Conservation (phyloP, 1,140 invertebrate species). For the Scaptomyza montana region DNA sequence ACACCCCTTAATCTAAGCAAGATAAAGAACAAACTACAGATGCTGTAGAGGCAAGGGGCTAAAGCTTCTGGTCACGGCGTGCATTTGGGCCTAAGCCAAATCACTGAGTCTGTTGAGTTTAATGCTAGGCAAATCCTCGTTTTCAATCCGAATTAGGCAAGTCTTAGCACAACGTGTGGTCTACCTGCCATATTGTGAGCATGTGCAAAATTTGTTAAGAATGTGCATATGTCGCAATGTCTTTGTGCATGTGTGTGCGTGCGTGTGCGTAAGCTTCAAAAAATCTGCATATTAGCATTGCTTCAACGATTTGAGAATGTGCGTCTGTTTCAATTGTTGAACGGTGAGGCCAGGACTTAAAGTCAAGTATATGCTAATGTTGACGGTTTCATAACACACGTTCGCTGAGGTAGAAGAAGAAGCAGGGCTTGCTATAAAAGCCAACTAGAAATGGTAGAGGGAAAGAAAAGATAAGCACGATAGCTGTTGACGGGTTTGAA, state of each 20-base stretch:
- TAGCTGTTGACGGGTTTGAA: background rate
- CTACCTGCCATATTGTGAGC: background rate
- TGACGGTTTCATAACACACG: background rate
- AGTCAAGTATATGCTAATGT: constrained; percentile 1
- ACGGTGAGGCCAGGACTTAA: background rate
- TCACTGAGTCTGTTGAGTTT: constrained; percentile 18
- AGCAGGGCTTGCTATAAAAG: constrained; percentile 1
- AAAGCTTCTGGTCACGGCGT: constrained; percentile 1
- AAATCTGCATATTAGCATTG: constrained; percentile 19
- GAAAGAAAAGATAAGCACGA: constrained; percentile 6
- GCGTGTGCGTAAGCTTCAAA: constrained; percentile 7
- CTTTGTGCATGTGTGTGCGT: background rate
- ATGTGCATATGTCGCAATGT: constrained; percentile 28
- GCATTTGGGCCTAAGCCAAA: constrained; percentile 13
- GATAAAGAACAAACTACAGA: background rate
- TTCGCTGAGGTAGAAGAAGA: constrained; percentile 2
- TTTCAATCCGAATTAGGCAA: constrained; percentile 45
- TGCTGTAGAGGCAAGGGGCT: background rate
- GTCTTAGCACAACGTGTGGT: constrained; percentile 21
- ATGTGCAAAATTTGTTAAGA: constrained; percentile 19
- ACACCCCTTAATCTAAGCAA: constrained; percentile 1
- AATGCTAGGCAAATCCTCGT: constrained; percentile 38
- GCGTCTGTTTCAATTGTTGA: constrained; percentile 11
- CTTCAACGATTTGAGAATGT: constrained; percentile 4
- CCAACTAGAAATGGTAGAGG: constrained; percentile 21